A percentile compares a stretch with the other conserved stretches of the same genome.
Conservation (phyloP, 2,888 invertebrate genomes). For the Drosophila quasianomalipes region DNA sequence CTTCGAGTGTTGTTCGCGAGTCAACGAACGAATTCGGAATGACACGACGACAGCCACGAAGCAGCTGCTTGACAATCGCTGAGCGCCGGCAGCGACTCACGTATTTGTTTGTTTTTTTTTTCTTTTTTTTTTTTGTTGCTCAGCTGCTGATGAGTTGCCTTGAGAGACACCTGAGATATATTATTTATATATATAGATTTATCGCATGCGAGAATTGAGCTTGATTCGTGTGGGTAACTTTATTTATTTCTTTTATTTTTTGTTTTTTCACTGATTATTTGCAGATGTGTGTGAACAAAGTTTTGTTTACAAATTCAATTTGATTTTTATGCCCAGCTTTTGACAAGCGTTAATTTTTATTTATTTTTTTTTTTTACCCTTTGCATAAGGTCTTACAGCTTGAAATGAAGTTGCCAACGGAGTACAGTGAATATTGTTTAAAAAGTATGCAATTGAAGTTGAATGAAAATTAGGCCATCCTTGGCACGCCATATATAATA, state of each 20-base stretch:
- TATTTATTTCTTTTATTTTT: neutral
- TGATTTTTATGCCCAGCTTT: neutral
- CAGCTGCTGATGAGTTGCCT: constrained; percentile 14
- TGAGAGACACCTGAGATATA: constrained; percentile 19
- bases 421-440: neutral
- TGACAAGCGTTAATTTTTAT: constrained; percentile 16
- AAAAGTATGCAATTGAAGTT: neutral
- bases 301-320: constrained; percentile 36
- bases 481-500: too few relatives aligned
- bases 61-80: constrained; percentile 27
- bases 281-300: constrained; percentile 33
- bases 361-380: neutral
- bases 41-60: constrained; percentile 62
- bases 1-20: constrained; percentile 60
- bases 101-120: neutral
- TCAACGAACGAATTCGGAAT: constrained; percentile 83
- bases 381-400: neutral
- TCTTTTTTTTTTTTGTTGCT: neutral
- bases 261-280: constrained; percentile 7
- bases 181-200: constrained; percentile 1
- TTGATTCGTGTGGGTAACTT: constrained; percentile 2
- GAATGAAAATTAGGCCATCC: neutral
- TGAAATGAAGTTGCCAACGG: neutral
- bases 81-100: constrained; percentile 19
- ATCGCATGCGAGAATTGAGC: constrained; percentile 68